A percentile compares a stretch with the other conserved stretches of the same genome.
Evolutionary conservation across 2,113 vertebrate species (phyloP).

Genomic region (Phainopepla nitens): DNA sequence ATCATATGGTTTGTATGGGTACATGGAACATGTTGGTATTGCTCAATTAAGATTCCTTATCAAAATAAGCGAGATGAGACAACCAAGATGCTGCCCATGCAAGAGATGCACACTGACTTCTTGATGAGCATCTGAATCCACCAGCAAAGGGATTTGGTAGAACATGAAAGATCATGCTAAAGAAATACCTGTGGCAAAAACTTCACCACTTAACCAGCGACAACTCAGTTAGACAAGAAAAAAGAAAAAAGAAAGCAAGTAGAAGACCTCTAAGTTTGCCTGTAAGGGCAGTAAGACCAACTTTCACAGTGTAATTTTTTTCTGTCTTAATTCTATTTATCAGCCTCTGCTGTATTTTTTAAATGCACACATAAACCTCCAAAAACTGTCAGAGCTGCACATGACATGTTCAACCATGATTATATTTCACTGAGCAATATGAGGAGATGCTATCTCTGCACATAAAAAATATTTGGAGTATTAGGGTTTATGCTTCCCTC

Average conservation of each 20-base stretch:
- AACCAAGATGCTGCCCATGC: neutral
- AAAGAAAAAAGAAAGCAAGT: neutral
- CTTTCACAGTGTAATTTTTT: neutral
- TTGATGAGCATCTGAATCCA: neutral
- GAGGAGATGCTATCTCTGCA: neutral
- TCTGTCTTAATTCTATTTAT: neutral
- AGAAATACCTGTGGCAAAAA: neutral
- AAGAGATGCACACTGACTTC: neutral
- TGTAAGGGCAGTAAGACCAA: neutral
- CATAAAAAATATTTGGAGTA: neutral
- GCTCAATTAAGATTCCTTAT: neutral
- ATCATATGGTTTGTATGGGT: accelerated
- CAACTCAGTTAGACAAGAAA: neutral
- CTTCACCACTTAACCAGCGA: neutral
- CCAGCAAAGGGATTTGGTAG: neutral
- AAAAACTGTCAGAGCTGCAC: neutral
- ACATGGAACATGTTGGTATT: neutral
- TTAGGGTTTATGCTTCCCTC: neutral
- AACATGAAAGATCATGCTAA: neutral
- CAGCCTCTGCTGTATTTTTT: neutral
- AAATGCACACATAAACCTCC: neutral
- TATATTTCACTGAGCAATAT: neutral
- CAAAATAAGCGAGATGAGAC: neutral
- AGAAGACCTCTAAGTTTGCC: neutral
- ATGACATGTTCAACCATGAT: neutral